phyloP scores from a whole-genome alignment of 2,797 vertebrate species.

The Brachyalestes nurse region DNA sequence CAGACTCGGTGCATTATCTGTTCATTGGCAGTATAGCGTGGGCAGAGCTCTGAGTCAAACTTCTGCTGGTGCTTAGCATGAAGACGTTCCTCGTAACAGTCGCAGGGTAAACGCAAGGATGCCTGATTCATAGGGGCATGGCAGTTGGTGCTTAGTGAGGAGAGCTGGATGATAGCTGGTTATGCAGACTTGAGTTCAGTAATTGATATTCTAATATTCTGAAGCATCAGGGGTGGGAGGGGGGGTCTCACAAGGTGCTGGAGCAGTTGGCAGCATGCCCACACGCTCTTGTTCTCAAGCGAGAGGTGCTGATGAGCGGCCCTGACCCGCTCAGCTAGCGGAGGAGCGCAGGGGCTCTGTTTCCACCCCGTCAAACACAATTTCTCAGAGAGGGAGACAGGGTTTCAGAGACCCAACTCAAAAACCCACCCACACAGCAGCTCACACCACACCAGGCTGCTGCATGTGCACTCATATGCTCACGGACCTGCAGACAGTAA shows the following conservation, averaged over 20 bases:
- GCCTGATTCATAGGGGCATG: not conserved
- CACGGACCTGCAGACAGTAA: constrained; percentile 23
- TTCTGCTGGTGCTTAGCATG: not conserved
- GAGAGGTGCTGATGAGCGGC: constrained; percentile 8
- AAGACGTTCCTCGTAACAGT: not conserved
- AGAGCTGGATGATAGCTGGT: not conserved
- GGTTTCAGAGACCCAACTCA: constrained; percentile 33
- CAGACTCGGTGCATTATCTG: not conserved
- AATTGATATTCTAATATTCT: constrained; percentile 12
- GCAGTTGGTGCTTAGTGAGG: not conserved
- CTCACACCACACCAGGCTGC: constrained; percentile 5
- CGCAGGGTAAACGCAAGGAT: not conserved
- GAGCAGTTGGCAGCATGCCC: not conserved
- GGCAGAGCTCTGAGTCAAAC: not conserved
- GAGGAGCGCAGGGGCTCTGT: not conserved
- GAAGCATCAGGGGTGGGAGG: not conserved
- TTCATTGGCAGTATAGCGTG: not conserved
- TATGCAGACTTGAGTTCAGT: not conserved
- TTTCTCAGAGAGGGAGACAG: constrained; percentile 1
- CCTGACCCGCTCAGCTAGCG: constrained; percentile 1
- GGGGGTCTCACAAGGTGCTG: not conserved
- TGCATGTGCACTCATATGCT: not conserved
- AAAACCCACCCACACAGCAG: constrained; percentile 2
- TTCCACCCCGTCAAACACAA: not conserved
- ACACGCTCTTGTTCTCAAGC: not conserved